Conservation (phyloP, 2,888 invertebrate genomes). For the Scaptomyza caliginosa region DNA sequence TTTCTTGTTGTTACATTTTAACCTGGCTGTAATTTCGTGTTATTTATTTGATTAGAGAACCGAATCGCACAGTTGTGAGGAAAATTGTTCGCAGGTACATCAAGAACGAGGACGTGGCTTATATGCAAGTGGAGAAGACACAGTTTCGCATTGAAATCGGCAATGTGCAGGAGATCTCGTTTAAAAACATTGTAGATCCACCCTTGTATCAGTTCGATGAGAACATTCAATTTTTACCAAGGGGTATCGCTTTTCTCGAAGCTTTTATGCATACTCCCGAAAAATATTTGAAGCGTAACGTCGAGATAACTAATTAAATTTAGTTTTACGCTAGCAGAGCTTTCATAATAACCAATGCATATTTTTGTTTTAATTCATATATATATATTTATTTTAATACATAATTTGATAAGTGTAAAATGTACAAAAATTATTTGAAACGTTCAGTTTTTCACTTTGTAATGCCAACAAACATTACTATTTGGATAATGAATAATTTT, state of each 20-base stretch:
- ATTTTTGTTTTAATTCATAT: not conserved
- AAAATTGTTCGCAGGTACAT: slow-evolving; percentile 52
- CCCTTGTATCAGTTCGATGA: slow-evolving; percentile 68
- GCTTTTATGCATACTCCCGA: slow-evolving; percentile 65
- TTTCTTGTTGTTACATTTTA: not conserved
- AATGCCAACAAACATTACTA: not conserved
- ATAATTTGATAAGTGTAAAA: not conserved
- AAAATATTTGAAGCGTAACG: slow-evolving; percentile 45
- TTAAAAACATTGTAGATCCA: slow-evolving; percentile 68
- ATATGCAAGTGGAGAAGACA: slow-evolving; percentile 30
- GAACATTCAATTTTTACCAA: slow-evolving; percentile 71
- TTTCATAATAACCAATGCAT: not conserved
- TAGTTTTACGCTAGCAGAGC: not conserved
- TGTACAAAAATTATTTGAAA: not conserved
- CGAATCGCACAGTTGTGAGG: slow-evolving; percentile 52
- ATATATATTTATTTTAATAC: not conserved
- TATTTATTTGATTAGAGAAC: slow-evolving; percentile 42
- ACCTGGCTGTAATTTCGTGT: not conserved
- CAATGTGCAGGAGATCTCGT: slow-evolving; percentile 66
- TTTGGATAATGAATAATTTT: not conserved
- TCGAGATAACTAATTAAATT: slow-evolving; percentile 7
- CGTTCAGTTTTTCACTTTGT: not conserved
- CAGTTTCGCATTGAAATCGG: slow-evolving; percentile 64
- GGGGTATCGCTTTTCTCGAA: slow-evolving; percentile 68
- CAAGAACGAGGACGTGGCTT: slow-evolving; percentile 22